phyloP scores from a whole-genome alignment of 2,113 vertebrate genomes.

The Paratilapia polleni region DNA sequence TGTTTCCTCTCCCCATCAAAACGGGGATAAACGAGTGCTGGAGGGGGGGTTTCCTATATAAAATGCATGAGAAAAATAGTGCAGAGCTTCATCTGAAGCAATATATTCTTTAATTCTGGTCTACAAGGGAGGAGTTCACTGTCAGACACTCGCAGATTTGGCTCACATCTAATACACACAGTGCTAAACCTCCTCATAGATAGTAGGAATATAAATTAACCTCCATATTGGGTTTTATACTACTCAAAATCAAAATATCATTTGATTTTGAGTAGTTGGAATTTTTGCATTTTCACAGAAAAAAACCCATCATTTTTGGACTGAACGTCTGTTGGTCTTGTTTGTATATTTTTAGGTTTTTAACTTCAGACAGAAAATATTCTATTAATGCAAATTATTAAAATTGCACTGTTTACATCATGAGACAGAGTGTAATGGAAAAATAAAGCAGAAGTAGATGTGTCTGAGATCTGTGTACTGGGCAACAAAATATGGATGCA shows the following conservation, averaged over 20 bases:
- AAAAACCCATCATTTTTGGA: too few species aligned
- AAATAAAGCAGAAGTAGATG: neutral
- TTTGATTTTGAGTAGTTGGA: neutral
- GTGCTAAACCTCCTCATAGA: neutral
- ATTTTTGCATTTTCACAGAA: neutral
- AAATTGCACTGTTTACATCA: neutral
- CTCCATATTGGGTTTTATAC: neutral
- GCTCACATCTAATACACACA: conserved; percentile 14
- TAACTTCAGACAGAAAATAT: conserved; percentile 3
- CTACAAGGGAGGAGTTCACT: conserved; percentile 13
- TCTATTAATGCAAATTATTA: neutral
- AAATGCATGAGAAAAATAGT: conserved; percentile 29
- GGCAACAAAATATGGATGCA: neutral
- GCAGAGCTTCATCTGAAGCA: conserved; percentile 42
- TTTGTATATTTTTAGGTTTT: neutral
- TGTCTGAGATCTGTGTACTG: neutral
- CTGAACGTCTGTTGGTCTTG: neutral
- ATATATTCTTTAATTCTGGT: conserved; percentile 37
- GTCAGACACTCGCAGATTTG: neutral
- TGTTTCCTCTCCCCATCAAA: conserved; percentile 50
- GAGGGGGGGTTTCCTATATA: conserved; percentile 29
- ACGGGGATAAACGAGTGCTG: conserved; percentile 54
- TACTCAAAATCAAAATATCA: neutral
- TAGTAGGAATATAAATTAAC: conserved; percentile 24
- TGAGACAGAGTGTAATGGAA: neutral